Base-by-base conservation (phyloP, 2,888 invertebrate genomes). In the Desoria tigrina region DNA sequence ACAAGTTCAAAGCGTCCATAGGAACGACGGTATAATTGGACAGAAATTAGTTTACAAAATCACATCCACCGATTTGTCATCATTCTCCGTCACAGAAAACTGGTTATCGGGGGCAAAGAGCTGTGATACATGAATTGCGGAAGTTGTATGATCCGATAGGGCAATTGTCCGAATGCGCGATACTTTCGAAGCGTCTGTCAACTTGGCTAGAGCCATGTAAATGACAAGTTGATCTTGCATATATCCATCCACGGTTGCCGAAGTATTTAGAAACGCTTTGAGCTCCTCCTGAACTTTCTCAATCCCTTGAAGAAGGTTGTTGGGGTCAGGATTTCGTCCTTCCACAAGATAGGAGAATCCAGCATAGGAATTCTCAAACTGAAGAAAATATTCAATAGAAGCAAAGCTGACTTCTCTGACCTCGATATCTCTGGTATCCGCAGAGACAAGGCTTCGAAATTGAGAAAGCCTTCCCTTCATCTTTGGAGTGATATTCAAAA, bases 151-250 rank as follows among this genome's bases (percentile, higher is more conserved):
- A 42, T 74, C 73, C 2, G 68, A 63, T 0, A 67, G 66, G n/a
- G 16, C 45, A 1, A 63, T 61, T 2, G 69, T 67, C 42, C 28
- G 49, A 11, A 74, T 61, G 3, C 59, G 45, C 6, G 70, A 72
- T 4, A 37, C 39, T 49, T 51, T 53, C 42, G 54, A 32, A 24
- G 63, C 50, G 28, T 67, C 42, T 3, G 51, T 37, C 7, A 67
- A 49, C 32, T 74, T 74, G 1, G 73, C 71, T 21, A 74, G 56
- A 2, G 66, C 61, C 74, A 73, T 74, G 57, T 74, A 74, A 57
- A 74, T 71, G 3, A 74, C 69, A 16, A 74, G 61, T 51, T 74
- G 74, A 60, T 74, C 74, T 65, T 73, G 73, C 69, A 74, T 67
- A 66, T 67, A 74, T 27, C 50, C 28, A 63, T 74, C 74, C 7